phyloP scores from a whole-genome alignment of 2,888 invertebrate species.

The Flabesymbios commensalis region DNA sequence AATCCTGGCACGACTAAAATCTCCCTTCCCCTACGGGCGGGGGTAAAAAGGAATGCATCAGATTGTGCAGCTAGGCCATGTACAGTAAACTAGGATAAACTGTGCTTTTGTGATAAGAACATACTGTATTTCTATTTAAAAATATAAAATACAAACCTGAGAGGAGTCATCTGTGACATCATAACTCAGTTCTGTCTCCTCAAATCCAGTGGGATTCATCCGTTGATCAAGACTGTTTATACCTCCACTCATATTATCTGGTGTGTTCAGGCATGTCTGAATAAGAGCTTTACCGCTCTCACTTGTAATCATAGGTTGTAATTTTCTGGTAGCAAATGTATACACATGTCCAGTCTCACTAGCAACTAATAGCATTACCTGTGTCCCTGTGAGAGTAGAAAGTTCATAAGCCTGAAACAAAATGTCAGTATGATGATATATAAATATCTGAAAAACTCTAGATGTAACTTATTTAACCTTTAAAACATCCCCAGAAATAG shows the following conservation, averaged over 20 bases:
- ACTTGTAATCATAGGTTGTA: conserved; percentile 99
- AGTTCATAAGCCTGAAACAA: conserved; percentile 93
- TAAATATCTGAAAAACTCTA: too few relatives aligned
- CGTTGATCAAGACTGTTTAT: conserved; percentile 75
- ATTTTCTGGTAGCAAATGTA: conserved; percentile 92
- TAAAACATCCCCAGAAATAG: too few relatives aligned
- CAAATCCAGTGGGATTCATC: conserved; percentile 98
- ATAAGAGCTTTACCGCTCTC: conserved; percentile 90
- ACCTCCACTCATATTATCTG: conserved; percentile 56
- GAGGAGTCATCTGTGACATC: conserved; percentile 61
- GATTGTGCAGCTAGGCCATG: too few relatives aligned
- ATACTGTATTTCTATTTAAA: too few relatives aligned
- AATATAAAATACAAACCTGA: too few relatives aligned
- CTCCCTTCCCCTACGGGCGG: too few relatives aligned
- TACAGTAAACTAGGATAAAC: too few relatives aligned
- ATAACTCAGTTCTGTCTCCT: conserved; percentile 97
- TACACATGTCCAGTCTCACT: conserved; percentile 99
- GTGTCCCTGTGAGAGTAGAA: conserved; percentile 97
- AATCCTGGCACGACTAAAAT: too few relatives aligned
- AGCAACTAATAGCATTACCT: conserved; percentile 98
- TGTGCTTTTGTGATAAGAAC: too few relatives aligned
- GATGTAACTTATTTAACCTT: too few relatives aligned
- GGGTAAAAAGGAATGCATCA: too few relatives aligned
- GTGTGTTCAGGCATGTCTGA: conserved; percentile 82
- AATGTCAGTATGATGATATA: too few relatives aligned